Evolutionary conservation across 2,113 vertebrate genomes (phyloP).

Genomic region (Grantiella picta): DNA sequence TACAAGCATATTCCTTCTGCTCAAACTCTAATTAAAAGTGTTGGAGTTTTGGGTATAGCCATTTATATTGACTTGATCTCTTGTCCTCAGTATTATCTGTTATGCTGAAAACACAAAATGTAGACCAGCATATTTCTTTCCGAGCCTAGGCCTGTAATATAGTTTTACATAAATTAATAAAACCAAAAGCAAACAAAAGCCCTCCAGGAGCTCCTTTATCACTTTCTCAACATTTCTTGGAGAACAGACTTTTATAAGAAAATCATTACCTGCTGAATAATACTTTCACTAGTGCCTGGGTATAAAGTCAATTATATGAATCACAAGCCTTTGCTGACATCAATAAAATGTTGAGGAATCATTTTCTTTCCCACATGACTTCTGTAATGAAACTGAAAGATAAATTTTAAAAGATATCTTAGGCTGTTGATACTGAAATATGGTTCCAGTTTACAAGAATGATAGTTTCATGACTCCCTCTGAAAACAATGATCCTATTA

Average conservation of each 20-base stretch:
- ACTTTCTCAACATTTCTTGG: background rate
- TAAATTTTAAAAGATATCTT: background rate
- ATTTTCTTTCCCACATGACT: background rate
- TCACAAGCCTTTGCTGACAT: background rate
- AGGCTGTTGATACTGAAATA: background rate
- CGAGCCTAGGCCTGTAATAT: background rate
- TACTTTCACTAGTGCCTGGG: background rate
- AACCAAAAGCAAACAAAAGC: conserved; percentile 11
- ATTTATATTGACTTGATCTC: background rate
- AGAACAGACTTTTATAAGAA: background rate
- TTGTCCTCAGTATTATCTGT: background rate
- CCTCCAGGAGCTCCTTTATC: conserved; percentile 23
- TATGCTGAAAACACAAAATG: background rate
- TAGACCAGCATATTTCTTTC: background rate
- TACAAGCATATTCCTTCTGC: background rate
- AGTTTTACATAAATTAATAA: conserved; percentile 28
- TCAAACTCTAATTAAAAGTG: background rate
- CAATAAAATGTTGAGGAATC: background rate
- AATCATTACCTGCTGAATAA: background rate
- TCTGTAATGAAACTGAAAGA: background rate
- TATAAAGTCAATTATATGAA: conserved; percentile 11
- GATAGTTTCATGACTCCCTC: background rate
- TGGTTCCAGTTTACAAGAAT: background rate
- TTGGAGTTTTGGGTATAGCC: background rate
- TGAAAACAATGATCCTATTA: background rate